phyloP scores from a whole-genome alignment of 1,140 invertebrate species.

The Drosophila burlai region DNA sequence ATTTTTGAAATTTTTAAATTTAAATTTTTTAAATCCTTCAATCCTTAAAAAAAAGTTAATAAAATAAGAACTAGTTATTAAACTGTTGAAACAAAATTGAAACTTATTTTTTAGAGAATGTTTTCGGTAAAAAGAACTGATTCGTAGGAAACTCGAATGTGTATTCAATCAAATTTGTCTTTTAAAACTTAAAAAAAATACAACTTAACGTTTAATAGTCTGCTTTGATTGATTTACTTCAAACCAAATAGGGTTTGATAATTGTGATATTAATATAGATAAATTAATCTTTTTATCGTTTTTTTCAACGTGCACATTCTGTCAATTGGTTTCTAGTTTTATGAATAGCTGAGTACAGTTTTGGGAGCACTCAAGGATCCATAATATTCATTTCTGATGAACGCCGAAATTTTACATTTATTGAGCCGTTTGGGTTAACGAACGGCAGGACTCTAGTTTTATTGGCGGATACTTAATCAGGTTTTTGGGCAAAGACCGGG shows the following conservation, averaged over 20 bases:
- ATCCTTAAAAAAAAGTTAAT: too few species aligned
- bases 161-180: too few species aligned
- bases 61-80: too few species aligned
- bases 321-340: constrained; percentile 35
- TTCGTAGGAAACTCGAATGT: too few species aligned
- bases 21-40: too few species aligned
- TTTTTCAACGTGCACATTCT: constrained; percentile 15
- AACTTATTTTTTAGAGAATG: too few species aligned
- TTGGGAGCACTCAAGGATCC: constrained; percentile 38
- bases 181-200: neutral
- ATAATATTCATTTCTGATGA: constrained; percentile 34
- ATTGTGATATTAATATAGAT: neutral
- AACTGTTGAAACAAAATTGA: too few species aligned
- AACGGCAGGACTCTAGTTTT: constrained; percentile 33
- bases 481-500: constrained; percentile 4
- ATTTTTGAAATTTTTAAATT: too few species aligned
- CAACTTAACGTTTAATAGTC: neutral
- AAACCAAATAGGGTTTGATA: neutral
- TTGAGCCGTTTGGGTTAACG: constrained; percentile 42
- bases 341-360: constrained; percentile 26
- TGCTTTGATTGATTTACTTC: neutral
- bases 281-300: neutral
- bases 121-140: too few species aligned
- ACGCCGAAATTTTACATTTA: constrained; percentile 48
- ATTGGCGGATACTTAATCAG: constrained; percentile 41